Conservation (phyloP, 1,140 invertebrate genomes). For the Polyergus mexicanus region DNA sequence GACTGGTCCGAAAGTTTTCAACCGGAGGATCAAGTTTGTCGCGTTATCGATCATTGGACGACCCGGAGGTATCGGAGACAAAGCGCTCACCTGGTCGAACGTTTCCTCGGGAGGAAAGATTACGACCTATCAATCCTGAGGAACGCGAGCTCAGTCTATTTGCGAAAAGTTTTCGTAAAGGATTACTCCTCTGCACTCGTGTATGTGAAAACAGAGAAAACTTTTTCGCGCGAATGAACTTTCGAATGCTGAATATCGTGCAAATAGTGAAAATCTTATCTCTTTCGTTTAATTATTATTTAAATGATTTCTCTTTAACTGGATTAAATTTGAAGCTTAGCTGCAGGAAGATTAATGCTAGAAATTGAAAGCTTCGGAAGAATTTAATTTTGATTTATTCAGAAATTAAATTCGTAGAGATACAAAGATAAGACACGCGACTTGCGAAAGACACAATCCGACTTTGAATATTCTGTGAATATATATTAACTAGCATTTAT, state of each 20-base stretch:
- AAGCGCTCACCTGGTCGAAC: conserved; percentile 42
- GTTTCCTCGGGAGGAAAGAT: conserved; percentile 55
- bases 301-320: not conserved
- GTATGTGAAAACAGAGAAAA: not conserved
- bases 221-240: not conserved
- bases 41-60: conserved; percentile 50
- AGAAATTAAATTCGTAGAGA: not conserved
- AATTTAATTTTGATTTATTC: not conserved
- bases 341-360: not conserved
- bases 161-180: not conserved
- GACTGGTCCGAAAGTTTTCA: conserved; percentile 50
- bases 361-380: not conserved
- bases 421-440: not conserved
- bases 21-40: conserved; percentile 61
- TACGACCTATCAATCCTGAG: conserved; percentile 33
- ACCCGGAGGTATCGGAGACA: conserved; percentile 50
- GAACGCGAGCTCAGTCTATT: not conserved
- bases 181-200: no score
- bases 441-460: not conserved
- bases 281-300: not conserved
- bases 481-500: conserved; percentile 10
- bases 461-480: not conserved
- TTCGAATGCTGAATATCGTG: not conserved
- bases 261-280: not conserved
- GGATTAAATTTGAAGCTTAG: not conserved